A percentile compares a stretch with the other conserved stretches of the same genome.
phyloP scores from a whole-genome alignment of 2,797 vertebrate genomes.

The Nyctibius grandis region DNA sequence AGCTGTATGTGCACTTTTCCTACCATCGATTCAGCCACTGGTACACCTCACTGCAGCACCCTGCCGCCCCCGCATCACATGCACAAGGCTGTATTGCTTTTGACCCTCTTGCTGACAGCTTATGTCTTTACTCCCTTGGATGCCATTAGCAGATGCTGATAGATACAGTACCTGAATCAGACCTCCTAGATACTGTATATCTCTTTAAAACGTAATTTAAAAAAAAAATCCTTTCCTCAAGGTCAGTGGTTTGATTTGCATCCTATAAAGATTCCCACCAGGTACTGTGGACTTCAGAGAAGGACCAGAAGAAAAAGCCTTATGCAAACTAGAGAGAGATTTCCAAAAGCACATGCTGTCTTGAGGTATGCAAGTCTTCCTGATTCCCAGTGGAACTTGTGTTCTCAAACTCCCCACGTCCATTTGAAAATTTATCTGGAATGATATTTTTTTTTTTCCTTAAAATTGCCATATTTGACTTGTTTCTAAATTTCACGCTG shows the following conservation, averaged over 20 bases:
- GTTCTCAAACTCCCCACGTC: neutral
- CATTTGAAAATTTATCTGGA: neutral
- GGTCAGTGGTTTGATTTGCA: neutral
- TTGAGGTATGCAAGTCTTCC: neutral
- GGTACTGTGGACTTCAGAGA: neutral
- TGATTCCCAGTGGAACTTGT: neutral
- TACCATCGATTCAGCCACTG: neutral
- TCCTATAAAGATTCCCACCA: neutral
- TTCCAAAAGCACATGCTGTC: neutral
- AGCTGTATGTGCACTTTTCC: neutral
- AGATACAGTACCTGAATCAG: neutral
- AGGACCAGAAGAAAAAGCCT: neutral
- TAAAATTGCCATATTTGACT: neutral
- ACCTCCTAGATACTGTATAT: neutral
- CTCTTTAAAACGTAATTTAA: neutral
- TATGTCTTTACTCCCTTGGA: neutral
- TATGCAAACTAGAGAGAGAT: neutral
- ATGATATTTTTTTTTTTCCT: neutral
- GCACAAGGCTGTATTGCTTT: neutral
- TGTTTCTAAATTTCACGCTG: neutral
- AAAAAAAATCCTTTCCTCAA: neutral
- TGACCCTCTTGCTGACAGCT: neutral
- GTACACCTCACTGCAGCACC: neutral
- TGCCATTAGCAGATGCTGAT: neutral
- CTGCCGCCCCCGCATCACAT: accelerated